Conservation (phyloP, 2,113 vertebrate species). For the Acrocephalus kingi region DNA sequence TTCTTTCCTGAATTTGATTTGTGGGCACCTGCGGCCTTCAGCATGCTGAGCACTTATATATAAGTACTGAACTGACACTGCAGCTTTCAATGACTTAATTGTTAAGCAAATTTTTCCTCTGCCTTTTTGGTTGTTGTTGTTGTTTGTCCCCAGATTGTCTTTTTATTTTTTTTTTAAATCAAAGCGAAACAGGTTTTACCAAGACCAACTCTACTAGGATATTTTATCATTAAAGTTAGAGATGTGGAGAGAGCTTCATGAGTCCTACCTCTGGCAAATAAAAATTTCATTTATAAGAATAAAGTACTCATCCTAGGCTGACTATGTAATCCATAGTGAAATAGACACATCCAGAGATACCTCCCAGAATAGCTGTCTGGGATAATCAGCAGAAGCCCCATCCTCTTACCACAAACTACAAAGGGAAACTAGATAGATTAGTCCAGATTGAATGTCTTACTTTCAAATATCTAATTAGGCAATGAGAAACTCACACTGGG, state of each 20-base stretch:
- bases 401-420: background rate
- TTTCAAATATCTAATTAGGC: slow-evolving; percentile 13
- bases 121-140: background rate
- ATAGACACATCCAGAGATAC: background rate
- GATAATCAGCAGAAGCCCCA: background rate
- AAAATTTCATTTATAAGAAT: background rate
- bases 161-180: background rate
- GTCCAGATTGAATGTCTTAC: background rate
- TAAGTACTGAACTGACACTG: background rate
- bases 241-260: background rate
- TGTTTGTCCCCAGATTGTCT: rapidly evolving
- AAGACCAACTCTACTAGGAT: background rate
- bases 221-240: background rate
- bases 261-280: background rate
- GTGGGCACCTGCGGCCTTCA: background rate
- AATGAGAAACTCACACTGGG: background rate
- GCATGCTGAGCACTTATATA: background rate
- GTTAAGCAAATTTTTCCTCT: background rate
- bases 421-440: background rate
- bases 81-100: background rate
- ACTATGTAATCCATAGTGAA: background rate
- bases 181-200: background rate
- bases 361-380: background rate
- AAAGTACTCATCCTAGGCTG: background rate
- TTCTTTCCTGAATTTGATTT: background rate